Percentiles rank a stretch among this genome's conserved stretches.
Conservation (phyloP, 1,140 invertebrate genomes). For the Panagrolaimus sp. region DNA sequence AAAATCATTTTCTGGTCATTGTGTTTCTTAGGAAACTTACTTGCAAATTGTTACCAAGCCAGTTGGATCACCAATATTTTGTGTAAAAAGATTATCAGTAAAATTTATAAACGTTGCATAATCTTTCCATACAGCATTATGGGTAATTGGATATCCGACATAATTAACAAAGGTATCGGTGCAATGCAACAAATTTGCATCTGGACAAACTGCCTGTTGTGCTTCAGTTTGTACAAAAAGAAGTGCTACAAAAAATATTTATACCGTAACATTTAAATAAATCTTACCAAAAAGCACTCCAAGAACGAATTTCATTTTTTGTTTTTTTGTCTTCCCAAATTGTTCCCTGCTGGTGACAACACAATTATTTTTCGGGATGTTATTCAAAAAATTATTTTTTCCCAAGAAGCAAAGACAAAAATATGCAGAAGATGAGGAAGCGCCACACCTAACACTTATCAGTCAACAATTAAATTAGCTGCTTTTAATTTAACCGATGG, state of each 20-base stretch:
- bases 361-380: too few species aligned
- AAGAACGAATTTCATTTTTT: too few species aligned
- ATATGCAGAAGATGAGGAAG: too few species aligned
- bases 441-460: too few species aligned
- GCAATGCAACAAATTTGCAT: neutral
- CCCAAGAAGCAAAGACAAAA: too few species aligned
- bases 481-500: too few species aligned
- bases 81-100: conserved; percentile 4
- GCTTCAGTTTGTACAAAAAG: neutral
- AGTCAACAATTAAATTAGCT: too few species aligned
- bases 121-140: conserved; percentile 1
- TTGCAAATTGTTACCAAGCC: conserved; percentile 10
- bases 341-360: too few species aligned
- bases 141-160: neutral
- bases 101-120: conserved; percentile 8
- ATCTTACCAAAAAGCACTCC: too few species aligned
- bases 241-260: neutral
- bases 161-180: neutral
- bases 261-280: too few species aligned
- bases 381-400: too few species aligned
- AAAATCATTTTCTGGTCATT: neutral
- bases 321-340: too few species aligned
- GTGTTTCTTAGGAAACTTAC: neutral
- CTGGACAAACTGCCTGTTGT: conserved; percentile 1
- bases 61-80: neutral